These are phyloP conservation scores for Istiophorus platypterus DNA, from an alignment of 2,113 vertebrate species.

Conservation along the genomic window DNA sequence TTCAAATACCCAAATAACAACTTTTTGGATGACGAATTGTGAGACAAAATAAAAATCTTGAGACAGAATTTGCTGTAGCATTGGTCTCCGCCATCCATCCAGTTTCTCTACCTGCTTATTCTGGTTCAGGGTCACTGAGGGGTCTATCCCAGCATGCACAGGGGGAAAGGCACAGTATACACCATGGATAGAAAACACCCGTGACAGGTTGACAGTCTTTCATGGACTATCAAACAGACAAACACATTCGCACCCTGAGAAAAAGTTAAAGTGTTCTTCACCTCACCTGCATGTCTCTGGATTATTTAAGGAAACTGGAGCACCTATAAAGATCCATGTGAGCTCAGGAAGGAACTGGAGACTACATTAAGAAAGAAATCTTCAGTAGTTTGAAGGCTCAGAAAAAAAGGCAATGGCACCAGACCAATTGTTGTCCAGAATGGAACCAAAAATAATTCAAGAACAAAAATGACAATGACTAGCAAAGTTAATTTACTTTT, in stretches of 20 bases:
- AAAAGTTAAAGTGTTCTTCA: background rate
- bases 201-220: conserved; percentile 14
- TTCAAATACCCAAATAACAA: background rate
- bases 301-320: background rate
- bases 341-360: background rate
- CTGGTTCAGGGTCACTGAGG: conserved; percentile 23
- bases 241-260: background rate
- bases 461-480: conserved; percentile 21
- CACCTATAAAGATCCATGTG: background rate
- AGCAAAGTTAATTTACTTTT: background rate
- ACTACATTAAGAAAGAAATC: background rate
- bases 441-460: conserved; percentile 4
- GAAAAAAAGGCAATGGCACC: background rate
- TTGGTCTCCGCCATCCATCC: background rate
- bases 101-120: background rate
- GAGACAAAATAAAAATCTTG: background rate
- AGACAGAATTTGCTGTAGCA: background rate
- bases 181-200: background rate
- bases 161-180: background rate
- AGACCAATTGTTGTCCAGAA: background rate
- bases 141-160: conserved; percentile 34
- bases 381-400: background rate
- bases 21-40: background rate
- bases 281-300: background rate
- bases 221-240: conserved; percentile 1